A percentile compares a stretch with the other conserved stretches of the same genome.
Evolutionary conservation across 2,113 vertebrate species (phyloP).

Genomic region (Nothocercus nigrocapillus): DNA sequence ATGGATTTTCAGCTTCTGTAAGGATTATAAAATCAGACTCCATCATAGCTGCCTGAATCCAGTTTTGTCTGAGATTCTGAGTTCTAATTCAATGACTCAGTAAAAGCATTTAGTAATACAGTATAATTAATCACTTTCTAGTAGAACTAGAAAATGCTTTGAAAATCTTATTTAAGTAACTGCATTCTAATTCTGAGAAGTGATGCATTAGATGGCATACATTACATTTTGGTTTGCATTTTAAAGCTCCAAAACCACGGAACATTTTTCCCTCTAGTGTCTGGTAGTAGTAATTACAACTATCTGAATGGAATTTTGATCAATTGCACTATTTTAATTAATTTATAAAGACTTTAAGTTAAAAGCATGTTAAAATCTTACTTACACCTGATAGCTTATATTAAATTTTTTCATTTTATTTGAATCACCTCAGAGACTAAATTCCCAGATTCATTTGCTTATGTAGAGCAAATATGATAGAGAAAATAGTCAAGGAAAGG

Average conservation of each 20-base stretch:
- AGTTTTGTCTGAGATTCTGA: not conserved
- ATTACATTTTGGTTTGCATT: slow-evolving; percentile 18
- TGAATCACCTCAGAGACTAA: not conserved
- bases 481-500: not conserved
- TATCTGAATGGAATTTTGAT: not conserved
- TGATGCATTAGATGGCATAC: not conserved
- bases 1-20: not conserved
- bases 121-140: slow-evolving; percentile 13
- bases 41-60: not conserved
- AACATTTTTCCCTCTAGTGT: slow-evolving; percentile 68
- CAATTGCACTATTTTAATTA: not conserved
- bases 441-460: not conserved
- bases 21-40: not conserved
- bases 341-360: not conserved
- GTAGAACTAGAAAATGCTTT: not conserved
- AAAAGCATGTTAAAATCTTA: not conserved
- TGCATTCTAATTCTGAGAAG: not conserved
- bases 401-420: not conserved
- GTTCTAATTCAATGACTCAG: not conserved
- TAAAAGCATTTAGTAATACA: not conserved
- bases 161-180: not conserved
- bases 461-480: not conserved
- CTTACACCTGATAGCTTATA: not conserved
- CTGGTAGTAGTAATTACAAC: slow-evolving; percentile 38
- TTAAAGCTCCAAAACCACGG: not conserved